Percentiles rank a stretch among this genome's conserved stretches.
Conservation (phyloP, 2,797 vertebrate genomes). For the Phalloptychus januarius region DNA sequence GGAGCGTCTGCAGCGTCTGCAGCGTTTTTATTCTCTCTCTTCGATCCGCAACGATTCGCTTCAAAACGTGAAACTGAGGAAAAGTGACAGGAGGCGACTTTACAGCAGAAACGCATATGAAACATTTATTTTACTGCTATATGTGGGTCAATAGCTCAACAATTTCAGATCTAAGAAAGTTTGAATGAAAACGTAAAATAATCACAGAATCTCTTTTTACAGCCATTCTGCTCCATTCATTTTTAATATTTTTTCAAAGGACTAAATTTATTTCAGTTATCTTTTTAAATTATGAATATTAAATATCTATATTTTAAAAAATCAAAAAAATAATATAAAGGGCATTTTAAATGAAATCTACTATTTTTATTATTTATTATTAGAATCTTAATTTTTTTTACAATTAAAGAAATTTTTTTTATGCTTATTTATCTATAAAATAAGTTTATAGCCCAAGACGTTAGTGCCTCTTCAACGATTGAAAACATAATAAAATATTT, state of each 20-base stretch:
- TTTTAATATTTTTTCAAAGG: not conserved
- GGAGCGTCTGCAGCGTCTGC: slow-evolving; percentile 47
- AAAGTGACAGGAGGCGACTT: slow-evolving; percentile 68
- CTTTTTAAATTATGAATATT: not conserved
- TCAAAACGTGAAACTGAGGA: slow-evolving; percentile 77
- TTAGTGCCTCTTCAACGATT: not conserved
- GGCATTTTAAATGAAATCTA: no score
- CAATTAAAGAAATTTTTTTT: no score
- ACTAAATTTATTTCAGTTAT: not conserved
- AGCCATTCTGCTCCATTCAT: not conserved
- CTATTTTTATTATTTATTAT: no score
- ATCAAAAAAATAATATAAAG: no score
- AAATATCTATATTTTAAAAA: no score
- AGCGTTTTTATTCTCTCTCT: slow-evolving; percentile 11
- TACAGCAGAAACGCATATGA: slow-evolving; percentile 3
- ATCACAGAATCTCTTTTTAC: not conserved
- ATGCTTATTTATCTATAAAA: no score
- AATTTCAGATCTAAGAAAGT: not conserved
- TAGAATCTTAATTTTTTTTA: not conserved
- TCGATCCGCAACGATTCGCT: slow-evolving; percentile 55
- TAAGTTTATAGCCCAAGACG: not conserved
- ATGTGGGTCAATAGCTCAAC: not conserved
- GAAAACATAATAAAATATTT: not conserved
- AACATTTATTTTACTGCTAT: not conserved
- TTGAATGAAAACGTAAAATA: not conserved